Evolutionary conservation across 2,888 invertebrate species (phyloP).

Genomic region (Halocaridina rubra): DNA sequence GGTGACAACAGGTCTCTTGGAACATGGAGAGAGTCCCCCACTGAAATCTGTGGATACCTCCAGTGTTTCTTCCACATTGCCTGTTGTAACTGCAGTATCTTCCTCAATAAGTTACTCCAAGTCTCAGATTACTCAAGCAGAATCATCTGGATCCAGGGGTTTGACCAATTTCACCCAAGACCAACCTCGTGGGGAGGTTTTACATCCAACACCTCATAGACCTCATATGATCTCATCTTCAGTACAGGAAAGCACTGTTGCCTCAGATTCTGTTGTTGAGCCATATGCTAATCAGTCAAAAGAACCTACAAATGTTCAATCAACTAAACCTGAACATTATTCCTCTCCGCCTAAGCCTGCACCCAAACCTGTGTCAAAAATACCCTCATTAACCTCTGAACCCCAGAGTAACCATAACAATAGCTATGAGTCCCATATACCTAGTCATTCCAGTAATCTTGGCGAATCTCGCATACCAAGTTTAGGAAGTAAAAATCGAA

Average conservation of each 20-base stretch:
- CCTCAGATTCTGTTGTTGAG: no score
- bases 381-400: background rate
- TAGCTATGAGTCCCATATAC: background rate
- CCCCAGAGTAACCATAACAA: background rate
- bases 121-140: background rate
- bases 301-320: background rate
- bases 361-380: constrained; percentile 9
- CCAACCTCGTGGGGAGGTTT: constrained; percentile 40
- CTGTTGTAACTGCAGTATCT: background rate
- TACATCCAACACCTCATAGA: constrained; percentile 47
- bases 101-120: background rate
- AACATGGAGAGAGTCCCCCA: constrained; percentile 43
- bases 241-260: background rate
- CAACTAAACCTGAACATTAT: background rate
- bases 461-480: background rate
- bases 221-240: constrained; percentile 15
- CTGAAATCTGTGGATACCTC: constrained; percentile 7
- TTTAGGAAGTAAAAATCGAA: background rate
- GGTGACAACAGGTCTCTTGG: constrained; percentile 36
- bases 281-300: background rate
- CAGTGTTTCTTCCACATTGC: background rate
- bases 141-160: background rate
- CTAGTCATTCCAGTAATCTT: background rate
- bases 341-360: background rate
- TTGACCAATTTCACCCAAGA: constrained; percentile 50